Evolutionary conservation across 2,797 vertebrate genomes (phyloP), one percentile per base, ranked within the genome.

Genomic region (Catamblyrhynchus diadema): DNA sequence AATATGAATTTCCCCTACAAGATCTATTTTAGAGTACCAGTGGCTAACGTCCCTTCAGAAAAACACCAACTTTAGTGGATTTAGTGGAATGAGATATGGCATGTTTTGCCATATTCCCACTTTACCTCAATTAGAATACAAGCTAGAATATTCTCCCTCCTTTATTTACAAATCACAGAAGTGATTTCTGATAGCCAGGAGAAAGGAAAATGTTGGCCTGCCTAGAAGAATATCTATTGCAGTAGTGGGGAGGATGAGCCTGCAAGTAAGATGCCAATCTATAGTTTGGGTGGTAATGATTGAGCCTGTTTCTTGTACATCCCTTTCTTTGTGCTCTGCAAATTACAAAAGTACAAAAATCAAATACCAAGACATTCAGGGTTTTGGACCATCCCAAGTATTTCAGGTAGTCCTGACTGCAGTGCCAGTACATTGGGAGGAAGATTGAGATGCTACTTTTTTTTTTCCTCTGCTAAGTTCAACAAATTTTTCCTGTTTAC

Each of bases 401-500:
- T 89, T 85, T 81, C 47, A 84, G 66, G 41, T 95, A 56, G 37
- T 70, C 12, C 17, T 72, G 54, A 41, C n/a, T 48, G 16, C 17
- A 41, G 12, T 64, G 50, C 37, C 39, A 59, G 6, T 72, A 47
- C 5, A 3, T 45, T 39, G 53, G 3, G 22, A 15, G 18, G 10
- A 60, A 39, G 51, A 62, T 7, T 66, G 37, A 67, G 91, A 47
- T 75, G 10, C 28, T 37, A 2, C 17, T 35, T 41, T 27, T 50
- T 57, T 44, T 64, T 47, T 15, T 28, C 1, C 1, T 39, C 33
- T 21, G 8, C 19, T 18, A 71, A 87, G 28, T 87, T 93, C 48
- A 90, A 82, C 51, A 53, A 18, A 16, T 82, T 93, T 93, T 90
- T 90, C 74, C 78, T 93, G 78, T 95, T 94, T 93, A 96, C 53